These are phyloP conservation scores for Lagodon rhomboides DNA, from an alignment of 2,797 vertebrate species.

Conservation along the genomic window DNA sequence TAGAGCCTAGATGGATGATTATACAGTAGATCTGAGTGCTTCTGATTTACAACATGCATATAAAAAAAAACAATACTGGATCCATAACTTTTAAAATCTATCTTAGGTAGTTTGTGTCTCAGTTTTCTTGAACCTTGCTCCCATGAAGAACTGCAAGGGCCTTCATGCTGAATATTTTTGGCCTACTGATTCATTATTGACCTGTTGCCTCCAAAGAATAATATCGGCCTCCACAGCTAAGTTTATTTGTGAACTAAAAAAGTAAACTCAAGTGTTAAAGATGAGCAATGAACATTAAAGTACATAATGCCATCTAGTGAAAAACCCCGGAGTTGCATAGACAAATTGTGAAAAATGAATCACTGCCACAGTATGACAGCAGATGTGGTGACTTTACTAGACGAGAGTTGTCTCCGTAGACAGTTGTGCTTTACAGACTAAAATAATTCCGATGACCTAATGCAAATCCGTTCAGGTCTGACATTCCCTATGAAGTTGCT, in stretches of 20 bases:
- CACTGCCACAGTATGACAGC: background rate
- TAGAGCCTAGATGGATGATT: background rate
- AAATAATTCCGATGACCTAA: background rate
- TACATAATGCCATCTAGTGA: conserved; percentile 13
- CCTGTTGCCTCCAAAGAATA: background rate
- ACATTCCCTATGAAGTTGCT: background rate
- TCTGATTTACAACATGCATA: background rate
- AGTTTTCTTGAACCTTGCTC: background rate
- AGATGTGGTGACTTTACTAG: background rate
- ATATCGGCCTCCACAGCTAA: background rate
- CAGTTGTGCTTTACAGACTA: background rate
- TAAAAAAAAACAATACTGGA: background rate
- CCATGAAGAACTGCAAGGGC: background rate
- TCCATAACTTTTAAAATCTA: background rate
- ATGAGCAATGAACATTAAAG: background rate
- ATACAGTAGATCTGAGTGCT: background rate
- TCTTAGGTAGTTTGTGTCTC: background rate
- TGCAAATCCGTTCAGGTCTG: background rate
- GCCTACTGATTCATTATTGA: background rate
- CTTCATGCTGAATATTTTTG: conserved; percentile 1
- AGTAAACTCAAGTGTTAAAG: background rate
- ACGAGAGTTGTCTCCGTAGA: background rate
- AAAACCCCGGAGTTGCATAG: background rate
- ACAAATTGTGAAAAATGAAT: background rate
- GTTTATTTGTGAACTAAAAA: background rate